Conservation (phyloP, 2,113 vertebrate genomes). For the Leptobrachium ailaonicum region DNA sequence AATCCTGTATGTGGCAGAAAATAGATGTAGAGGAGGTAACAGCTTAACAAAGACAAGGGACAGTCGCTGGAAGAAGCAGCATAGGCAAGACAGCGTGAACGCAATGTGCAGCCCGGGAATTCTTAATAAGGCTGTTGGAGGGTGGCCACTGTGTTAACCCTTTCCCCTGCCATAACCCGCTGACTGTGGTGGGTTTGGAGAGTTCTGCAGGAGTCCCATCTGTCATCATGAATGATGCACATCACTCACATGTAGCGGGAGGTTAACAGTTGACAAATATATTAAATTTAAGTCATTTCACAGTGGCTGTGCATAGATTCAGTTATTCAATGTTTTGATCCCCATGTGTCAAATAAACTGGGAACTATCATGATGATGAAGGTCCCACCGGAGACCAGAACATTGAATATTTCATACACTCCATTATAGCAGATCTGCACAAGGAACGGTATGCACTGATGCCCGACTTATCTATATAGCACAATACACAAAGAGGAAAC, state of each 20-base stretch:
- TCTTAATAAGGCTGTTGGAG: neutral
- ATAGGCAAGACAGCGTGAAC: neutral
- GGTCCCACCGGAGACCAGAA: neutral
- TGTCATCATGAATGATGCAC: neutral
- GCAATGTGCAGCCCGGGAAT: conserved; percentile 8
- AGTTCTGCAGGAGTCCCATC: too few species aligned
- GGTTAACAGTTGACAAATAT: conserved; percentile 1
- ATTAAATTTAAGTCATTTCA: neutral
- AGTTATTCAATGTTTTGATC: conserved; percentile 8
- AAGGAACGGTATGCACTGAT: neutral
- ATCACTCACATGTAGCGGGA: neutral
- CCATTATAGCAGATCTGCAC: conserved; percentile 7
- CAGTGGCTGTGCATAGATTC: neutral
- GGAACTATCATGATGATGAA: neutral
- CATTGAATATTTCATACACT: conserved; percentile 26
- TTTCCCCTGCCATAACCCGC: too few species aligned
- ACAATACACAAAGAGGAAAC: neutral
- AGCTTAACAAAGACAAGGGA: conserved; percentile 8
- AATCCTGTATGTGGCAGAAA: conserved; percentile 29
- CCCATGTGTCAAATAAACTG: conserved; percentile 4
- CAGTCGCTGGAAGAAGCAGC: neutral
- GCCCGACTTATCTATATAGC: conserved; percentile 1
- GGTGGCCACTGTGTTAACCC: too few species aligned
- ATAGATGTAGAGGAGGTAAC: conserved; percentile 14
- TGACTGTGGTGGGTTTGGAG: too few species aligned